phyloP scores from a whole-genome alignment of 1,140 invertebrate species.

The Steinernema feltiae region DNA sequence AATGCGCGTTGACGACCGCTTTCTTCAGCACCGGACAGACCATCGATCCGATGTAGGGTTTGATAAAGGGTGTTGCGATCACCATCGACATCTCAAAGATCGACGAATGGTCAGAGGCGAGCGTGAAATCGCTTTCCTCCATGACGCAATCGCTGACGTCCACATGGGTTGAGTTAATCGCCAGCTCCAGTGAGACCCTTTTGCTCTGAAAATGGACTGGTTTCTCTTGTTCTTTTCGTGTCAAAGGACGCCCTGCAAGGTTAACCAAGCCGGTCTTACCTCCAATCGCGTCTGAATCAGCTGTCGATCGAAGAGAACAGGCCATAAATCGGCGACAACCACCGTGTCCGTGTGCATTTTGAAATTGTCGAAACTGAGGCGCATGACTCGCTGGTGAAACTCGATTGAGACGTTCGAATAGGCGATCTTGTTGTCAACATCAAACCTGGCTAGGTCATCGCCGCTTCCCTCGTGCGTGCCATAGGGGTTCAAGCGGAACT shows the following conservation, averaged over 20 bases:
- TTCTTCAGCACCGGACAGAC: conserved; percentile 22
- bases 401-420: conserved; percentile 2
- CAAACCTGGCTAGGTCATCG: background rate
- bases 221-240: background rate
- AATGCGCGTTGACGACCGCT: conserved; percentile 6
- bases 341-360: conserved; percentile 10
- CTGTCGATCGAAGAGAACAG: background rate
- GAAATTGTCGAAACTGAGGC: background rate
- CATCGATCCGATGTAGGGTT: conserved; percentile 1
- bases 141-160: background rate
- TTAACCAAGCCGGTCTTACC: conserved; percentile 1
- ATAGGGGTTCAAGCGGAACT: background rate
- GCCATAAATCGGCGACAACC: background rate
- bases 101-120: background rate
- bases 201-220: background rate
- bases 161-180: background rate
- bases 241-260: background rate
- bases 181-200: background rate
- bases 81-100: background rate
- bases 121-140: background rate
- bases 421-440: conserved; percentile 1
- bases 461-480: background rate
- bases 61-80: background rate
- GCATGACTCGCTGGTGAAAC: background rate
- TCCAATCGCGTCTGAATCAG: background rate